Evolutionary conservation across 2,113 vertebrate genomes (phyloP).

Genomic region (Aphyosemion australe): DNA sequence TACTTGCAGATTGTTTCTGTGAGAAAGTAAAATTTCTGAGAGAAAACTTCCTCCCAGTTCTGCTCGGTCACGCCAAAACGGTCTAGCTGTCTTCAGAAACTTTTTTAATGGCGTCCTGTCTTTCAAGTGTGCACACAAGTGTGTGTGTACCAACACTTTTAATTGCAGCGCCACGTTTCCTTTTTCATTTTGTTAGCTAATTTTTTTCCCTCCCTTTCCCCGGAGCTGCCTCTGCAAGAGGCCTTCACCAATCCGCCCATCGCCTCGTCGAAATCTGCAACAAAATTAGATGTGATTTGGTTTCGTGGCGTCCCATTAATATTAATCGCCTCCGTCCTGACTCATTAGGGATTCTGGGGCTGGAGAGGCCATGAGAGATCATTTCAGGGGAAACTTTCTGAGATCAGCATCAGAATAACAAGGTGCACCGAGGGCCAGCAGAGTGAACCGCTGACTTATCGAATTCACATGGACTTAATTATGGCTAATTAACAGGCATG

Average conservation of each 20-base stretch:
- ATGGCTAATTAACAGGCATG: conserved; percentile 26
- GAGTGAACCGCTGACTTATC: conserved; percentile 28
- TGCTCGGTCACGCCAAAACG: background rate
- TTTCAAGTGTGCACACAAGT: background rate
- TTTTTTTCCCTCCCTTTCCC: conserved; percentile 25
- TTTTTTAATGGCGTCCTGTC: background rate
- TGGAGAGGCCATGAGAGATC: conserved; percentile 43
- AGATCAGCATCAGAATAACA: conserved; percentile 40
- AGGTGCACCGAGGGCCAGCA: conserved; percentile 9
- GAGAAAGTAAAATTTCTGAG: background rate
- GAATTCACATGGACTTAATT: conserved; percentile 44
- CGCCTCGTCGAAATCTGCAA: conserved; percentile 58
- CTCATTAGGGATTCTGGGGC: conserved; percentile 69
- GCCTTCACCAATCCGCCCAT: conserved; percentile 64
- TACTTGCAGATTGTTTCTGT: background rate
- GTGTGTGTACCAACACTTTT: conserved; percentile 25
- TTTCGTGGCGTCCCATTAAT: conserved; percentile 74
- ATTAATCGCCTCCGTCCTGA: conserved; percentile 61
- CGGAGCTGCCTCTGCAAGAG: conserved; percentile 20
- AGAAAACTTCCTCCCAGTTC: background rate
- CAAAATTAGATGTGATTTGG: conserved; percentile 67
- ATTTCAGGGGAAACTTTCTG: conserved; percentile 46
- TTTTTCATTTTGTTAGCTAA: conserved; percentile 51
- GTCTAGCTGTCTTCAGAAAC: too few species aligned
- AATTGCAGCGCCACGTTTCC: conserved; percentile 49